phyloP scores from a whole-genome alignment of 2,888 invertebrate species.

The Lacanobia oleracea region DNA sequence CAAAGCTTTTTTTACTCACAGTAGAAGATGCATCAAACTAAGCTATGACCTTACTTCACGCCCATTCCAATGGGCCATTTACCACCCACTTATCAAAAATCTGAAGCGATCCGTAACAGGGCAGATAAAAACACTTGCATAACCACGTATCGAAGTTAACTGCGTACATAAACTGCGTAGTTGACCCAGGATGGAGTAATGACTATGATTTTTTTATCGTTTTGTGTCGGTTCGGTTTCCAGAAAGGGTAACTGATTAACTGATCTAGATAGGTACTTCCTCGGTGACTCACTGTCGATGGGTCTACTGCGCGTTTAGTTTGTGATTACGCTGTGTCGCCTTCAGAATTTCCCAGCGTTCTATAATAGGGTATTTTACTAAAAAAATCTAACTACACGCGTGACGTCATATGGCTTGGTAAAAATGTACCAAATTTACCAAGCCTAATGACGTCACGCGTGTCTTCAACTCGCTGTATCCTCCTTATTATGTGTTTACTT shows the following conservation, averaged over 20 bases:
- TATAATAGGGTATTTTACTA: too few relatives aligned
- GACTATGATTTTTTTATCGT: slow-evolving; percentile 65
- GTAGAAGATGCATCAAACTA: neutral
- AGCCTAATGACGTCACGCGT: too few relatives aligned
- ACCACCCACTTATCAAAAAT: slow-evolving; percentile 46
- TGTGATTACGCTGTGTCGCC: slow-evolving; percentile 28
- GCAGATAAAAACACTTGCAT: slow-evolving; percentile 60
- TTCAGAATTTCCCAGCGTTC: slow-evolving; percentile 32
- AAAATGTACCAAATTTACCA: too few relatives aligned
- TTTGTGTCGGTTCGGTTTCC: slow-evolving; percentile 67
- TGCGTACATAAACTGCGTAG: slow-evolving; percentile 65
- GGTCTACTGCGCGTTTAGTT: slow-evolving; percentile 39
- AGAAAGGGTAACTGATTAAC: slow-evolving; percentile 65
- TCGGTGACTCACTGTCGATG: slow-evolving; percentile 68
- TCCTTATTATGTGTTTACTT: too few relatives aligned
- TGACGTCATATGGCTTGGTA: too few relatives aligned
- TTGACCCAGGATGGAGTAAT: slow-evolving; percentile 62
- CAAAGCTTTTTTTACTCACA: too few relatives aligned
- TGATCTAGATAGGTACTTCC: slow-evolving; percentile 69
- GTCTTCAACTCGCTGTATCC: too few relatives aligned
- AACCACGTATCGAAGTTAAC: slow-evolving; percentile 54
- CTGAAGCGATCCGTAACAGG: slow-evolving; percentile 47
- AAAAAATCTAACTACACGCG: too few relatives aligned
- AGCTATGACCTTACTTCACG: neutral
- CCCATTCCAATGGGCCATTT: slow-evolving; percentile 20